Percentiles rank a stretch among this genome's conserved stretches.
phyloP scores from a whole-genome alignment of 2,113 vertebrate species.

The Argyrosomus japonicus region DNA sequence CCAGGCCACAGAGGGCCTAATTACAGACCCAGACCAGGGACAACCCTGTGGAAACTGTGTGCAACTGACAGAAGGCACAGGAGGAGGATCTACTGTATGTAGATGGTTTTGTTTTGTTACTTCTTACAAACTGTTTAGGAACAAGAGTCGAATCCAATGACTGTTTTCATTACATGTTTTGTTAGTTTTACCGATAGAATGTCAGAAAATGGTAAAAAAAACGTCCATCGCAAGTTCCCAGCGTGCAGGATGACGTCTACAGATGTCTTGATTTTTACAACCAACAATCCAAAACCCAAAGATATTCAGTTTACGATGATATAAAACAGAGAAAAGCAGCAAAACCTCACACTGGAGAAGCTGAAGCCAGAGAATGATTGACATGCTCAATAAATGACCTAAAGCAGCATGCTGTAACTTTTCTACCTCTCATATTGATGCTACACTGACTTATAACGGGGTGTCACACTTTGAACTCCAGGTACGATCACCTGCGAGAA shows the following conservation, averaged over 20 bases:
- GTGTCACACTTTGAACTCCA: no score
- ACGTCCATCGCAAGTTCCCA: background rate
- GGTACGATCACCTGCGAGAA: no score
- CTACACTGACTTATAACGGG: no score
- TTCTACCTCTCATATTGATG: no score
- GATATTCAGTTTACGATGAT: background rate
- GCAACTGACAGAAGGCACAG: slow-evolving; percentile 62
- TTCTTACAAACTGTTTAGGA: slow-evolving; percentile 3
- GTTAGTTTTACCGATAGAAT: background rate
- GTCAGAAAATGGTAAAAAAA: background rate
- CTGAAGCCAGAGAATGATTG: background rate
- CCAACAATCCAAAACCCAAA: background rate
- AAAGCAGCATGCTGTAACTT: background rate
- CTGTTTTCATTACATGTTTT: background rate
- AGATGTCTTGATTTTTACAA: background rate
- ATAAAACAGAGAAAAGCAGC: background rate
- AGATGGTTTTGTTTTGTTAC: slow-evolving; percentile 41
- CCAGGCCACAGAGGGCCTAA: slow-evolving; percentile 74
- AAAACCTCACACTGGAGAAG: background rate
- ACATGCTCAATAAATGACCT: background rate
- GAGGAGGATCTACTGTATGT: slow-evolving; percentile 5
- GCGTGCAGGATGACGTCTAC: background rate
- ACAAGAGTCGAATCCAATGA: background rate
- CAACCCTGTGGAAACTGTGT: slow-evolving; percentile 77
- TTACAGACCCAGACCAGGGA: slow-evolving; percentile 71